Evolutionary conservation across 2,888 invertebrate species (phyloP).

Genomic region (Epirrhoe alternata): DNA sequence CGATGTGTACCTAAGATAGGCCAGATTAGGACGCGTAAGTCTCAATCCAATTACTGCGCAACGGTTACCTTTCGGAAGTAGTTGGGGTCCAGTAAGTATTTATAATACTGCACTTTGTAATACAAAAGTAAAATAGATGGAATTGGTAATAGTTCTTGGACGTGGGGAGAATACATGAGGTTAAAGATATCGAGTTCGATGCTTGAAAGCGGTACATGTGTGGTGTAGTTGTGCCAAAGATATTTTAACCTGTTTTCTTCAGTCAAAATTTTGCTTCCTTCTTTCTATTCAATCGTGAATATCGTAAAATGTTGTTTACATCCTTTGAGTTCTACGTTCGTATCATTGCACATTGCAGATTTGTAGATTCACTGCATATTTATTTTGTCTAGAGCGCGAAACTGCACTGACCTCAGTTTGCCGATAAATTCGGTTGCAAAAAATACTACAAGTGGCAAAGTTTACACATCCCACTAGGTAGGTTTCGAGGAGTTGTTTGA

Average conservation of each 20-base stretch:
- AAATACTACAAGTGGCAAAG: constrained; percentile 32
- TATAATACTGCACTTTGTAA: constrained; percentile 30
- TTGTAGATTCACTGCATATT: constrained; percentile 29
- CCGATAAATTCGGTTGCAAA: constrained; percentile 28
- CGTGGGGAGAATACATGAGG: constrained; percentile 14
- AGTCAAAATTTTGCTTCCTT: background rate
- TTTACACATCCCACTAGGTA: constrained; percentile 40
- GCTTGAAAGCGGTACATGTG: background rate
- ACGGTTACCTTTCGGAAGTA: constrained; percentile 28
- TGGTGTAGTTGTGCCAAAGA: background rate
- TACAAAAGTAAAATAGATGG: constrained; percentile 21
- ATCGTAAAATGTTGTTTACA: constrained; percentile 34
- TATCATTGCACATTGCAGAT: constrained; percentile 32
- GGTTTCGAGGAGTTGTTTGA: constrained; percentile 41
- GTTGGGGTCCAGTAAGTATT: constrained; percentile 27
- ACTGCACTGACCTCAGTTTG: constrained; percentile 33
- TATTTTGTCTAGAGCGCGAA: constrained; percentile 30
- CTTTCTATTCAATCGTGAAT: background rate
- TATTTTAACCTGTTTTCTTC: background rate
- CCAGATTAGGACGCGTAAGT: constrained; percentile 30
- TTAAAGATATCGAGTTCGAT: constrained; percentile 7
- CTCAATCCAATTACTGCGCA: constrained; percentile 33
- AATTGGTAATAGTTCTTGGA: constrained; percentile 19
- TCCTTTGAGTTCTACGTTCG: constrained; percentile 20
- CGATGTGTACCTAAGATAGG: constrained; percentile 31